Conservation (phyloP, 2,797 vertebrate genomes). For the Acomys russatus region DNA sequence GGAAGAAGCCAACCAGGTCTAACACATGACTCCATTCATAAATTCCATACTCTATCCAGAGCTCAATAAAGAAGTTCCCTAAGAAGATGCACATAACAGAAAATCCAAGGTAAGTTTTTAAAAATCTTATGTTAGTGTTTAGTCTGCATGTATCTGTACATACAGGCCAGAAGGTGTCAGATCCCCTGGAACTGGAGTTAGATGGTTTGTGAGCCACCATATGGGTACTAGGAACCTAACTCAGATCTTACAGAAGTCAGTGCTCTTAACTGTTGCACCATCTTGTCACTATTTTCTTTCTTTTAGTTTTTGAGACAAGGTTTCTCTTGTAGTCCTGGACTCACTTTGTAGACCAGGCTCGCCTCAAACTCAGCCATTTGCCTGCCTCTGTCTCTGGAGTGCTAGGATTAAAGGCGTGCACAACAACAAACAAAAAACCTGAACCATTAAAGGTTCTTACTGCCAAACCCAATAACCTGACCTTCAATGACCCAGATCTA, state of each 20-base stretch:
- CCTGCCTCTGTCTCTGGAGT: neutral
- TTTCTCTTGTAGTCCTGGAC: neutral
- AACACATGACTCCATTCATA: neutral
- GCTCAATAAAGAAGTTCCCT: neutral
- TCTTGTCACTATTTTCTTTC: neutral
- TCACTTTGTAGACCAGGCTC: neutral
- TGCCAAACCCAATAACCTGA: neutral
- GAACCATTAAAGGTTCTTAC: neutral
- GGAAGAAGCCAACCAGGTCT: neutral
- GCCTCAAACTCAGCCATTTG: neutral
- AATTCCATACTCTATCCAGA: neutral
- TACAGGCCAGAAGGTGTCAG: neutral
- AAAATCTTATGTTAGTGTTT: neutral
- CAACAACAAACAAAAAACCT: neutral
- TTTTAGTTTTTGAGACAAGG: neutral
- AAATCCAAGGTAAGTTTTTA: neutral
- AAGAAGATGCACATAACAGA: neutral
- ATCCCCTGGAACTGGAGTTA: neutral
- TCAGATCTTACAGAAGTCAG: neutral
- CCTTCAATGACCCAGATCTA: neutral
- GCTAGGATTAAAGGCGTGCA: neutral
- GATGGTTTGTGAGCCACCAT: neutral
- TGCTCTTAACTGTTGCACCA: neutral
- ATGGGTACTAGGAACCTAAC: neutral
- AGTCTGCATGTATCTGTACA: neutral